Evolutionary conservation across 2,113 vertebrate genomes (phyloP), one percentile per base, ranked within the genome.

Genomic region (Platichthys stellatus): DNA sequence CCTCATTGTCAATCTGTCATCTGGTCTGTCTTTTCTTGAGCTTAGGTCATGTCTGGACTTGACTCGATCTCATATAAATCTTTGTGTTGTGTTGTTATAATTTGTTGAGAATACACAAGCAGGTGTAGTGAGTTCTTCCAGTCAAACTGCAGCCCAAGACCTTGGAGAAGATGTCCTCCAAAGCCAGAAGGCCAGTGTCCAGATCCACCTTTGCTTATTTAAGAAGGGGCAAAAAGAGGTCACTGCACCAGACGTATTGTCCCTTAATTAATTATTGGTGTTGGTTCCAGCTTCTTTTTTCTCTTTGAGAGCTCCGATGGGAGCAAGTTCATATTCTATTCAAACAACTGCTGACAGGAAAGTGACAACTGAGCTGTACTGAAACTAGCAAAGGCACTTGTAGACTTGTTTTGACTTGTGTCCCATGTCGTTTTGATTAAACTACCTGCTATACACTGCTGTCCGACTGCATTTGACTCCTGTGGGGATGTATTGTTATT

Each of bases 21-120:
- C 31, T 45, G 12, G 11, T 26, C 57, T 58, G 17, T 26, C 23
- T 58, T 20, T 57, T 75, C 12, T 68, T 70, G 15, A 40, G 35
- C 51, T 84, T 7, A 57, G 51, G 24, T 83, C 76, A 57, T 73
- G 83, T 82, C 80, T 82, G 56, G 85, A 90, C 89, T 84, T 70
- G 87, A 81, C 63, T 61, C 75, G 11, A 75, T 40, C 58, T 81
- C 62, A n/a, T 63, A 57, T 74, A 76, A 81, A 78, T 73, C 21
- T 20, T 2, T 7, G n/a, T 12, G 51, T 59, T 57, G 35, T 45
- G 31, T 59, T 57, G 35, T 45, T 24, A 45, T 69, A 45, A 47
- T 3, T 78, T 53, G 18, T 23, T n/a, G 23, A 80, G 59, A 26
- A 72, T 35, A 69, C 73, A 14, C 47, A 59, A 57, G 12, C 38